Evolutionary conservation across 2,113 vertebrate genomes (phyloP), one percentile per base, ranked within the genome.

Genomic region (Eulemur rufifrons): DNA sequence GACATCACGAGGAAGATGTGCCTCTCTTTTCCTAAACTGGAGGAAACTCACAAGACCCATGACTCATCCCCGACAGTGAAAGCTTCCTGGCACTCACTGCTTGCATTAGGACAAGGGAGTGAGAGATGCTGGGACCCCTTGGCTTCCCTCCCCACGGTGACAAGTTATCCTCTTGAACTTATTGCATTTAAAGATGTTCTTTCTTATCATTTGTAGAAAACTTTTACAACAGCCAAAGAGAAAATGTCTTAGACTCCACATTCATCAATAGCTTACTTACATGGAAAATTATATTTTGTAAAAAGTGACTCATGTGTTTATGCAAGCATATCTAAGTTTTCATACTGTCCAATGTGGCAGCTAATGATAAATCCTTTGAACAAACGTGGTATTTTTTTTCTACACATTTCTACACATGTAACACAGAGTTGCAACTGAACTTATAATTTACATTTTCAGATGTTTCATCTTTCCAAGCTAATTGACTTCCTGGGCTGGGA

Each of bases 241-340:
- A 96, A 95, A 89, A 89, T 50, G 13, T 97, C 88, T 86, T 91
- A 27, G 47, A 47, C 91, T 95, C 93, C 64, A 96, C 96, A 97
- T 97, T 96, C 91, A 96, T 96, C 96, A 97, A 94, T 86, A 94
- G 89, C 59, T 94, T 93, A 86, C 86, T 94, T 95, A 89, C 59
- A 61, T 81, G 78, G 93, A 97, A 96, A 85, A 64, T 68, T 34
- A 6, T 92, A 73, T 77, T 94, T 91, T 95, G 69, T 73, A 66
- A 94, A 95, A 97, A 64, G 83, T 92, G 91, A 96, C 83, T 96
- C 97, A 96, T 97, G 29, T 95, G 89, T 97, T 97, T 96, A 95
- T 89, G 59, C 76, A 82, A 96, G 37, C 39, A 29, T 95, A 95
- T 95, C 82, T 96, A 84, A 96, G 74, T 52, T 77, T 95, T 96